These are phyloP conservation scores for Tachystola acroxantha DNA, from an alignment of 2,888 invertebrate genomes.

Conservation along the genomic window DNA sequence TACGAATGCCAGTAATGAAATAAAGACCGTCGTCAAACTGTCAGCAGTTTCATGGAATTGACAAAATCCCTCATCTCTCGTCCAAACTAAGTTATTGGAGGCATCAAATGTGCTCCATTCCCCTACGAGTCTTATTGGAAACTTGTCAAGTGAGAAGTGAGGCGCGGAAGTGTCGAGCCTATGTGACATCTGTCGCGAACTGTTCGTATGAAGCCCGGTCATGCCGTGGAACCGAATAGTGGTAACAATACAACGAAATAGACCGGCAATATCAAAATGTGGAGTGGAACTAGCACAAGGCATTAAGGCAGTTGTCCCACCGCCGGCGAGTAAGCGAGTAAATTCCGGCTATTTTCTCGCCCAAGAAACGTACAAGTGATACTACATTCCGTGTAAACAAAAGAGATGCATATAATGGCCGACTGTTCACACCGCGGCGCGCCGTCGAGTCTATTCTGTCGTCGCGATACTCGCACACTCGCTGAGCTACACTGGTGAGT, in stretches of 20 bases:
- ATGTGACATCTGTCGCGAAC: conserved; percentile 31
- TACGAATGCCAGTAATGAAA: neutral
- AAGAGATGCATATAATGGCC: too few relatives aligned
- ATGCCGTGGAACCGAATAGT: conserved; percentile 3
- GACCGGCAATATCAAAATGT: neutral
- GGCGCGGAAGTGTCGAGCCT: conserved; percentile 34
- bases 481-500: too few relatives aligned
- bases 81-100: conserved; percentile 22
- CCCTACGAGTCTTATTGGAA: conserved; percentile 30
- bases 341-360: too few relatives aligned
- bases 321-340: too few relatives aligned
- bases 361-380: too few relatives aligned
- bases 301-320: too few relatives aligned
- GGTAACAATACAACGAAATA: neutral
- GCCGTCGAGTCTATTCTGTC: too few relatives aligned
- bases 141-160: conserved; percentile 35
- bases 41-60: conserved; percentile 19
- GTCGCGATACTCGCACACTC: too few relatives aligned
- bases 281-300: too few relatives aligned
- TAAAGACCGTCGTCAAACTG: conserved; percentile 7
- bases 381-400: too few relatives aligned
- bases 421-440: too few relatives aligned
- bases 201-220: conserved; percentile 10
- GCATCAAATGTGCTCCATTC: conserved; percentile 20
- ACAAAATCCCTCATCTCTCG: conserved; percentile 14